Conservation (phyloP, 2,797 vertebrate species). For the Rallus crepitans region DNA sequence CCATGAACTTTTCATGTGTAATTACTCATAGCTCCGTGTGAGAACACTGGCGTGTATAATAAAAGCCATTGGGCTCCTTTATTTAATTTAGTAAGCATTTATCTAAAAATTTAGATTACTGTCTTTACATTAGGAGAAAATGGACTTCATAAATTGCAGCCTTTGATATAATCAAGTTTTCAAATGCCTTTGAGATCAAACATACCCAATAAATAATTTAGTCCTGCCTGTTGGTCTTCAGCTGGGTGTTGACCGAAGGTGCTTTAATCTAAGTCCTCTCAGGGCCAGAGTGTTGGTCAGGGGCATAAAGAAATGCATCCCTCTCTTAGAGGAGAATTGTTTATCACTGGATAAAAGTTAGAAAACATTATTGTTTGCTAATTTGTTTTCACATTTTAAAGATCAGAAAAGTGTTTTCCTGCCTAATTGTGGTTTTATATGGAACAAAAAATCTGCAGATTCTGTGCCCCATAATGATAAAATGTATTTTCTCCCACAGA, state of each 20-base stretch:
- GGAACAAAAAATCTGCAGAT: neutral
- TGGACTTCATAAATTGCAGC: neutral
- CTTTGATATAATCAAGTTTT: neutral
- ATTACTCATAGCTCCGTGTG: neutral
- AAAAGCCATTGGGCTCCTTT: neutral
- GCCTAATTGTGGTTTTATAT: neutral
- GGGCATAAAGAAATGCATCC: neutral
- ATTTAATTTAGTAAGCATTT: neutral
- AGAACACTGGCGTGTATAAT: neutral
- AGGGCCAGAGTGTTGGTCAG: neutral
- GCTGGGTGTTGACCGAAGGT: neutral
- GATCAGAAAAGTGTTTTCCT: neutral
- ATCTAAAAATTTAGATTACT: neutral
- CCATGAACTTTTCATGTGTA: neutral
- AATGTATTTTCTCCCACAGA: neutral
- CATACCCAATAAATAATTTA: neutral
- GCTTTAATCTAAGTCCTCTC: neutral
- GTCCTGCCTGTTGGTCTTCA: neutral
- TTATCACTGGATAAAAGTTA: neutral
- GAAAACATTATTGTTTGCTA: neutral
- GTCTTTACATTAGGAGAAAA: neutral
- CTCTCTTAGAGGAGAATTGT: neutral
- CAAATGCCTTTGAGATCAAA: neutral
- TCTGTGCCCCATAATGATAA: neutral
- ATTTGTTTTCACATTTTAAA: too few relatives aligned